phyloP scores from a whole-genome alignment of 1,140 invertebrate species.

The Camponotus floridanus region DNA sequence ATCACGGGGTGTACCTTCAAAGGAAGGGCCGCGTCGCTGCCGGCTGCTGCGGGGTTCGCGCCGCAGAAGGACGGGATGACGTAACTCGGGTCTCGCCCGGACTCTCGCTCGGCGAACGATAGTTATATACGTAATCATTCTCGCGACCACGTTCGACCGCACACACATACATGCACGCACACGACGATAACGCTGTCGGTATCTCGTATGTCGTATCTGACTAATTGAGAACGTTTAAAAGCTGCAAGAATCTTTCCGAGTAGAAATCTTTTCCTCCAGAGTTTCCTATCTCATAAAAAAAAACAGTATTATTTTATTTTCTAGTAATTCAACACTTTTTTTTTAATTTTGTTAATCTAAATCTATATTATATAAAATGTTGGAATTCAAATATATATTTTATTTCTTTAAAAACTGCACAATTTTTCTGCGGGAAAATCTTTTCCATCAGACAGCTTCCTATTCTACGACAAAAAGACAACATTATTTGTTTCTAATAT shows the following conservation, averaged over 20 bases:
- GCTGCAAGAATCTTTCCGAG: neutral
- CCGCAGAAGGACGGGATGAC: conserved; percentile 15
- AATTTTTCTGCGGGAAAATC: neutral
- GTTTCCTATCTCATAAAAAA: neutral
- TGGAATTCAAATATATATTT: too few relatives aligned
- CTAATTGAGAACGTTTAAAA: conserved; percentile 36
- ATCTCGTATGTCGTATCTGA: conserved; percentile 17
- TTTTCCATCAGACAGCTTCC: neutral
- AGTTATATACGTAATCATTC: conserved; percentile 36
- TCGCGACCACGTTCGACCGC: conserved; percentile 23
- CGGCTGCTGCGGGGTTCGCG: neutral
- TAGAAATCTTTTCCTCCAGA: neutral
- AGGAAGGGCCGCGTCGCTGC: conserved; percentile 51
- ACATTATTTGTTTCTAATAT: too few relatives aligned
- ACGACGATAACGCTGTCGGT: conserved; percentile 31
- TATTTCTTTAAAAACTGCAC: neutral
- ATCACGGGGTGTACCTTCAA: conserved; percentile 27
- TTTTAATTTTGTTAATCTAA: too few relatives aligned
- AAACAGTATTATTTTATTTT: too few relatives aligned
- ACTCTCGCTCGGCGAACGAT: conserved; percentile 15
- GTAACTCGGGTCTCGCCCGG: conserved; percentile 29
- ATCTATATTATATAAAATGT: too few relatives aligned
- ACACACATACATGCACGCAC: too few relatives aligned
- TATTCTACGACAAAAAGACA: neutral
- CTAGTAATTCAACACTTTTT: too few relatives aligned